Percentiles rank a stretch among this genome's conserved stretches.
Conservation (phyloP, 2,797 vertebrate species). For the Melanotaenia parkinsoni region DNA sequence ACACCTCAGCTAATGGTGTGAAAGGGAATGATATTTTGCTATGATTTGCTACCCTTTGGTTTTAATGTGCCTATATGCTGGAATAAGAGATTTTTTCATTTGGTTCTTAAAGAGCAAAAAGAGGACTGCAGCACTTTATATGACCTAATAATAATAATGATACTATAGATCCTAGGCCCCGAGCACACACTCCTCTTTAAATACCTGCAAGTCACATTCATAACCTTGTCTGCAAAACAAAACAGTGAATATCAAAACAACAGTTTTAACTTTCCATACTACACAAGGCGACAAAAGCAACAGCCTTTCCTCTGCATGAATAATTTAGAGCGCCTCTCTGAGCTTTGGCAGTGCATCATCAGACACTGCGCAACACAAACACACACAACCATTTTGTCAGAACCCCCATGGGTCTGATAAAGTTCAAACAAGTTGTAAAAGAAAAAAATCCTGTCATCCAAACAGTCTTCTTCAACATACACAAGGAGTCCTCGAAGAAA, state of each 20-base stretch:
- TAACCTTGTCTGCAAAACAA: conserved; percentile 59
- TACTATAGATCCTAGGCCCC: conserved; percentile 12
- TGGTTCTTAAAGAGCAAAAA: conserved; percentile 56
- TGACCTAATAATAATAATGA: conserved; percentile 53
- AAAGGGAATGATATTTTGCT: conserved; percentile 77
- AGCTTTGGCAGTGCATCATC: conserved; percentile 71
- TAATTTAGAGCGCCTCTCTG: conserved; percentile 80
- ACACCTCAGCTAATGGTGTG: conserved; percentile 81
- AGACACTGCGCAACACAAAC: conserved; percentile 76
- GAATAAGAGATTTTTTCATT: conserved; percentile 63
- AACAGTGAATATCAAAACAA: conserved; percentile 71
- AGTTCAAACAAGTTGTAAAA: conserved; percentile 84
- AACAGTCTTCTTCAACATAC: conserved; percentile 69
- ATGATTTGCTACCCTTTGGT: conserved; percentile 72
- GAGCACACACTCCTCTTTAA: conserved; percentile 27
- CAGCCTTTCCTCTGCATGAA: conserved; percentile 81
- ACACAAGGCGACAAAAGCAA: conserved; percentile 81
- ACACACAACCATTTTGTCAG: conserved; percentile 82
- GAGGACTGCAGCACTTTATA: conserved; percentile 48
- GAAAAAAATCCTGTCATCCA: conserved; percentile 61
- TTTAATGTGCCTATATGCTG: conserved; percentile 66
- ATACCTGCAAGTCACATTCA: conserved; percentile 59
- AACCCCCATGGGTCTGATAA: conserved; percentile 83
- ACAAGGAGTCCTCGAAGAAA: conserved; percentile 45
- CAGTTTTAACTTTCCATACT: conserved; percentile 78